A percentile compares a stretch with the other conserved stretches of the same genome.
These are phyloP conservation scores for Montipora sp. DNA, from an alignment of 64 coral and sea anemone genomes.

Conservation along the genomic window DNA sequence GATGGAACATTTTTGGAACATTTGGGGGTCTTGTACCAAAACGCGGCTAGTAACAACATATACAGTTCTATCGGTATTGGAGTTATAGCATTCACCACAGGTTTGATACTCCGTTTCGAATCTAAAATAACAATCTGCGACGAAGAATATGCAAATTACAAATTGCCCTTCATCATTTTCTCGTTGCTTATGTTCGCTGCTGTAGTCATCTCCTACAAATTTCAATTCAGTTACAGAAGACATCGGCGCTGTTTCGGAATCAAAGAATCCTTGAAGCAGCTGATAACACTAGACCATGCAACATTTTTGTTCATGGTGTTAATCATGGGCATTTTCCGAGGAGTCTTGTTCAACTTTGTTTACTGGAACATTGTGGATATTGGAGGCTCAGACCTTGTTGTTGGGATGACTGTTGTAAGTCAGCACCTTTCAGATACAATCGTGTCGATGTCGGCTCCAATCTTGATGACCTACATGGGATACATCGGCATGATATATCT, in stretches of 20 bases:
- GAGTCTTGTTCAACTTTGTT: slow-evolving; percentile 86
- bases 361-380: slow-evolving; percentile 91
- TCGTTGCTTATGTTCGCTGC: slow-evolving; percentile 65
- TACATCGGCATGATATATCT: slow-evolving; percentile 88
- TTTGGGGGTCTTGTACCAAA: slow-evolving; percentile 84
- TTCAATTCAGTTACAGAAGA: slow-evolving; percentile 81
- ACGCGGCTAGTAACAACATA: slow-evolving; percentile 65
- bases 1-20: slow-evolving; percentile 93
- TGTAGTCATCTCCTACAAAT: slow-evolving; percentile 63
- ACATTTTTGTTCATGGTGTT: slow-evolving; percentile 66
- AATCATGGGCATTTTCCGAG: slow-evolving; percentile 84
- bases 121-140: slow-evolving; percentile 81
- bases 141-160: slow-evolving; percentile 78
- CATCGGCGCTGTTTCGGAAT: slow-evolving; percentile 72
- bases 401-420: slow-evolving; percentile 80
- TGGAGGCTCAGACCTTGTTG: slow-evolving; percentile 83
- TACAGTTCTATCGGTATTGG: slow-evolving; percentile 86
- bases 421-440: slow-evolving; percentile 91
- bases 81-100: slow-evolving; percentile 67
- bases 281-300: slow-evolving; percentile 42
- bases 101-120: slow-evolving; percentile 63
- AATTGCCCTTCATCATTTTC: slow-evolving; percentile 79
- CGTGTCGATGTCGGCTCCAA: slow-evolving; percentile 74
- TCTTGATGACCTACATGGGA: slow-evolving; percentile 81
- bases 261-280: slow-evolving; percentile 44